Base-by-base conservation (phyloP, 1,140 invertebrate species). In the Subanguina moxae region DNA sequence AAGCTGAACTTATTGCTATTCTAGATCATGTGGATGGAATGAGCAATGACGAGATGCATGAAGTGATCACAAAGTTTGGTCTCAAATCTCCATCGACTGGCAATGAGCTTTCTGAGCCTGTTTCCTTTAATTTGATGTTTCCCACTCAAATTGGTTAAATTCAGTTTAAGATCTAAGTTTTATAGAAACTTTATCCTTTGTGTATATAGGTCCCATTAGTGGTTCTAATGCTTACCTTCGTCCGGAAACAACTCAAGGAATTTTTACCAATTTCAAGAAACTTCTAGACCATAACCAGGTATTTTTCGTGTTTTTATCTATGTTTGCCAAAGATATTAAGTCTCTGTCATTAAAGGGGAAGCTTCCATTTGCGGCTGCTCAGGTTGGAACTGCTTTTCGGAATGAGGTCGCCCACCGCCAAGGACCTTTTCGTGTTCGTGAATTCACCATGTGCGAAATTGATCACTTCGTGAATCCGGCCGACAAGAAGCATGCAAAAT, bases 401-500 rank as follows among this genome's bases (percentile, higher is more conserved):
- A 99, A 99, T 86, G 96, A 99, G 87, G 98, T 99, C 72, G 98
- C 95, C 0, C 96, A 96, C 15, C 86, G 95, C 62, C 94, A 94
- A 78, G 95, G 95, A 0, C 86, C 99, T 11, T 89, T 99, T 19
- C 87, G 95, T 80, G 86, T 87, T n/a, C 57, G 78, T 9, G 96
- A 99, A 83, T 99, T 99, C 80, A 97, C 94, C 0, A 97, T 99
- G 94, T 95, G 94, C 58, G 96, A 99, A 86, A 99, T 99, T 75
- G 96, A 99, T 83, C 94, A 99, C 86, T 99, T 99, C 84, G 95
- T 94, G 85, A 93, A 98, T 84, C 91, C 94, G 0, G 83, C 75
- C 1, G 86, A 90, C 68, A 96, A 97, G 80, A 87, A 86, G 68
- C 93, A 97, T 86, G 88, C 90, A 0, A 97, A 97, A 84, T 99